Evolutionary conservation across 2,113 vertebrate genomes (phyloP).

Genomic region (Numida meleagris): DNA sequence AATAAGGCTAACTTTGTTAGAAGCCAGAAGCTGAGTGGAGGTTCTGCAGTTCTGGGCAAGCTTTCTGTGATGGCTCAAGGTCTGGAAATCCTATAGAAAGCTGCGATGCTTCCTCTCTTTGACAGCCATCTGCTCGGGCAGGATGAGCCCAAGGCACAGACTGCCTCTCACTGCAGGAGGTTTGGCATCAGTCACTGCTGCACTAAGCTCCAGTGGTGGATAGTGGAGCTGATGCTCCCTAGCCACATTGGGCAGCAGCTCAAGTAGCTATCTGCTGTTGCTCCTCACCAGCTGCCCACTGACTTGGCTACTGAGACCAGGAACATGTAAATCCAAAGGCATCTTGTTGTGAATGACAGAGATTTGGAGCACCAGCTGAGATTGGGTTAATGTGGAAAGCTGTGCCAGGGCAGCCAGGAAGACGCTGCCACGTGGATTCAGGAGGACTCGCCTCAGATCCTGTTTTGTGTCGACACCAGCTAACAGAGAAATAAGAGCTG

Average conservation of each 20-base stretch:
- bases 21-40: neutral
- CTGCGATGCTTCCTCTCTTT: neutral
- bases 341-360: neutral
- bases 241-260: accelerated
- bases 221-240: neutral
- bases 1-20: neutral
- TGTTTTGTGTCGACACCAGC: neutral
- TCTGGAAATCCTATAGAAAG: neutral
- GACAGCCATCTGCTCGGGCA: neutral
- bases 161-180: neutral
- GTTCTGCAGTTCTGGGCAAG: neutral
- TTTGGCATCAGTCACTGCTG: neutral
- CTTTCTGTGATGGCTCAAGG: neutral
- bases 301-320: neutral
- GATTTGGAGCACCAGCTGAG: neutral
- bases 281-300: neutral
- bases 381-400: neutral
- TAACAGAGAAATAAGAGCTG: neutral
- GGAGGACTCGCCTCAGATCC: neutral
- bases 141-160: neutral
- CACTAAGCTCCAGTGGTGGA: neutral
- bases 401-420: neutral
- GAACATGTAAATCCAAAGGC: neutral
- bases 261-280: neutral
- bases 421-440: accelerated